These are phyloP conservation scores for Periphyllus acericola DNA, from an alignment of 2,888 invertebrate genomes.

Conservation along the genomic window DNA sequence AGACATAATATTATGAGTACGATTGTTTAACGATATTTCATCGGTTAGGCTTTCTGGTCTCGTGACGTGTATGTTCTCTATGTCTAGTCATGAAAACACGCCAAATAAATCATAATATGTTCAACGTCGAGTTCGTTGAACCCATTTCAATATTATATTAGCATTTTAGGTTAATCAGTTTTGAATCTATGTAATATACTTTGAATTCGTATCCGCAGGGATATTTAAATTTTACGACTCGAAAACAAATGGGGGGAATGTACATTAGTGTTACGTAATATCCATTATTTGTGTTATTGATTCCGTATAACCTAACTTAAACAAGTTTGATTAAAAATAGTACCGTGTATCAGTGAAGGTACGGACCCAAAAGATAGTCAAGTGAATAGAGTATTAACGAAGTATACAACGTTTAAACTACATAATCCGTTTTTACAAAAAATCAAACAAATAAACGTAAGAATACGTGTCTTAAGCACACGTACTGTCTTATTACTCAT, in stretches of 20 bases:
- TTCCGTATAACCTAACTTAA: not conserved
- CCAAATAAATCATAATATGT: not conserved
- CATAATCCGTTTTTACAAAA: not conserved
- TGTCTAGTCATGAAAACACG: not conserved
- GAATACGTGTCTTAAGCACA: not conserved
- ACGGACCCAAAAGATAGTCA: not conserved
- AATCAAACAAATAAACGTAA: not conserved
- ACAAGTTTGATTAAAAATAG: not conserved
- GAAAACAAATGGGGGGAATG: not conserved
- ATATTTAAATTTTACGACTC: constrained; percentile 12
- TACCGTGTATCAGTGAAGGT: not conserved
- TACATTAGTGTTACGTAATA: not conserved
- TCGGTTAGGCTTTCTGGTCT: not conserved
- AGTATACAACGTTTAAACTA: not conserved
- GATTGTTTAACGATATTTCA: too few species aligned
- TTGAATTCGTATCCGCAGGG: not conserved
- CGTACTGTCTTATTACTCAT: not conserved
- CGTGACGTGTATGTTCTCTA: too few species aligned
- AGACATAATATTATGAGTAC: too few species aligned
- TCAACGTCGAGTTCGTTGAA: not conserved
- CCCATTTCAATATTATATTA: constrained; percentile 18
- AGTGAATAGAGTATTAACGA: not conserved
- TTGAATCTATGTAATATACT: not conserved
- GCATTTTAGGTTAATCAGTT: not conserved
- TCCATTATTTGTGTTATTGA: constrained; percentile 26